These are phyloP conservation scores for Rotaria socialis DNA, from an alignment of 2,888 invertebrate species.

Conservation along the genomic window DNA sequence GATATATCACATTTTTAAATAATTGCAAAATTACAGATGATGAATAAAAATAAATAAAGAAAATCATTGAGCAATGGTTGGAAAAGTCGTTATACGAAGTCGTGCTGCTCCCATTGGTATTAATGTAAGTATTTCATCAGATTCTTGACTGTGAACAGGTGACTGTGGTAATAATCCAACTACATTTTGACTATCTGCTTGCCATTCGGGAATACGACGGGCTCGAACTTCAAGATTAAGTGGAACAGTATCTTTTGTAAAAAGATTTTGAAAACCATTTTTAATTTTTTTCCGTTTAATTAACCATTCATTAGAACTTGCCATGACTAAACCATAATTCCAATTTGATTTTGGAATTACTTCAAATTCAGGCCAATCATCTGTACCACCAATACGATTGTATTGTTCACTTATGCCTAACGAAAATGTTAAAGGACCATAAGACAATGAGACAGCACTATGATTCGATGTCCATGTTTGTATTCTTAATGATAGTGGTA, in stretches of 20 bases:
- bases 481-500: background rate
- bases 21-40: too few relatives aligned
- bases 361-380: slow-evolving; percentile 32
- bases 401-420: background rate
- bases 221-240: background rate
- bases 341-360: slow-evolving; percentile 4
- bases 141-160: slow-evolving; percentile 6
- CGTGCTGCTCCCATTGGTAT: slow-evolving; percentile 23
- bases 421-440: slow-evolving; percentile 19
- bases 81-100: slow-evolving; percentile 27
- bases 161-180: slow-evolving; percentile 14
- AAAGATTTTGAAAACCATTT: background rate
- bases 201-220: background rate
- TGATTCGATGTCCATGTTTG: slow-evolving; percentile 5
- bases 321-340: background rate
- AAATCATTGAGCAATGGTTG: background rate
- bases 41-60: background rate
- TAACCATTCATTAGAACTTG: background rate
- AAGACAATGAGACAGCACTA: background rate
- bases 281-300: background rate
- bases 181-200: slow-evolving; percentile 2
- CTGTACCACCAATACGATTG: slow-evolving; percentile 31
- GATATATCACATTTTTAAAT: background rate
- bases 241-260: background rate
- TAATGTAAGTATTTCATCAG: background rate